A percentile compares a stretch with the other conserved stretches of the same genome.
Evolutionary conservation across 2,888 invertebrate genomes (phyloP).

Genomic region (Stramonita haemastoma): DNA sequence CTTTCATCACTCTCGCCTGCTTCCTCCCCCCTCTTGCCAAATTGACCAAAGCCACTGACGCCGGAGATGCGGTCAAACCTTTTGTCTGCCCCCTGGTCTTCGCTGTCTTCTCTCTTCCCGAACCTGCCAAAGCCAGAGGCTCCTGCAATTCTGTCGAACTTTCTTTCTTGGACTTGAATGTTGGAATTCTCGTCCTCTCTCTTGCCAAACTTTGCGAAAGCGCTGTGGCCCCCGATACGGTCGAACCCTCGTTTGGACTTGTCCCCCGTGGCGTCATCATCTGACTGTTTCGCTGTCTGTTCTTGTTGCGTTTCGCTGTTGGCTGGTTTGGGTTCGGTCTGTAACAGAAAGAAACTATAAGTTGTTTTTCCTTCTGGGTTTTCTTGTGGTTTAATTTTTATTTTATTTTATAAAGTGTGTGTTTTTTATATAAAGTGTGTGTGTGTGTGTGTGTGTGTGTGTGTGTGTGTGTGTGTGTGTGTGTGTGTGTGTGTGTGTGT

Average conservation of each 20-base stretch:
- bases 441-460: neutral
- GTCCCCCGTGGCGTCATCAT: neutral
- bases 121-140: conserved; percentile 21
- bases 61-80: conserved; percentile 32
- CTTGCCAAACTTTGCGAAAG: conserved; percentile 36
- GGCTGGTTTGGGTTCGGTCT: neutral
- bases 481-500: neutral
- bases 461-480: conserved; percentile 10
- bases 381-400: neutral
- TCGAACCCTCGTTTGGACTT: conserved; percentile 33
- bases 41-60: conserved; percentile 4
- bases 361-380: neutral
- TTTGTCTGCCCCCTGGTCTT: neutral
- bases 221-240: conserved; percentile 30
- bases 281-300: neutral
- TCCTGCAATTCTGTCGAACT: conserved; percentile 27
- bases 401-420: too few relatives aligned
- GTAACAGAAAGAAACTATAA: neutral
- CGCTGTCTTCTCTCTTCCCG: conserved; percentile 17
- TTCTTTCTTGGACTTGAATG: neutral
- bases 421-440: too few relatives aligned
- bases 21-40: conserved; percentile 21
- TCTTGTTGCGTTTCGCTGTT: neutral
- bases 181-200: neutral
- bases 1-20: too few relatives aligned